These are phyloP conservation scores for Aphelinus certus DNA, from an alignment of 1,140 invertebrate species.

Conservation along the genomic window DNA sequence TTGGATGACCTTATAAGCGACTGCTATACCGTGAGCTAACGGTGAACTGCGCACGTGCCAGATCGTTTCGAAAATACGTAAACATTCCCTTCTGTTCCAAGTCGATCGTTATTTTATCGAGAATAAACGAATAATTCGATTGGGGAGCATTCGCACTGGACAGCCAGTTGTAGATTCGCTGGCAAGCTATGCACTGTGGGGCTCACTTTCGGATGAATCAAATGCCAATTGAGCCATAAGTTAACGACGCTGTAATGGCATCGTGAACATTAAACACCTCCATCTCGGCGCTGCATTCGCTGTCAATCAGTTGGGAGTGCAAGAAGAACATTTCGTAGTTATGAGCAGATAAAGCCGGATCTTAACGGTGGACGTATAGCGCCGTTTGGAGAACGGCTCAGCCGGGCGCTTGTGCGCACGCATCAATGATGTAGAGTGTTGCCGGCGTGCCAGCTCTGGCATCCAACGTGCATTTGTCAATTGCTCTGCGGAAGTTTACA, in stretches of 20 bases:
- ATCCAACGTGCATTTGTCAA: slow-evolving; percentile 54
- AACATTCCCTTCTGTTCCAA: too few relatives aligned
- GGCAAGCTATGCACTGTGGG: too few relatives aligned
- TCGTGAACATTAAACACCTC: neutral
- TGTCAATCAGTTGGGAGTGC: slow-evolving; percentile 5
- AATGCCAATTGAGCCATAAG: too few relatives aligned
- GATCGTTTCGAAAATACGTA: too few relatives aligned
- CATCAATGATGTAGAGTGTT: slow-evolving; percentile 64
- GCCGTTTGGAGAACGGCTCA: slow-evolving; percentile 59
- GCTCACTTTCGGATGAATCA: too few relatives aligned
- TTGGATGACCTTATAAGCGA: too few relatives aligned
- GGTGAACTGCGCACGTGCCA: too few relatives aligned
- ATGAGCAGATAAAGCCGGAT: slow-evolving; percentile 63
- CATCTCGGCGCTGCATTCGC: neutral
- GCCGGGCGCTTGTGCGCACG: slow-evolving; percentile 27
- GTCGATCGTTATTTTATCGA: too few relatives aligned
- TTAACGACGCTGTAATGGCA: slow-evolving; percentile 2
- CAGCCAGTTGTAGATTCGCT: too few relatives aligned
- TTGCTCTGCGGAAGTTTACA: slow-evolving; percentile 61
- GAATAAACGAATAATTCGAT: too few relatives aligned
- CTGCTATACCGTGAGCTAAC: too few relatives aligned
- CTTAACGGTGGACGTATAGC: slow-evolving; percentile 56
- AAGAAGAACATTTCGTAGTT: slow-evolving; percentile 61
- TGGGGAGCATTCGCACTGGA: too few relatives aligned
- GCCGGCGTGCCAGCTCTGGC: slow-evolving; percentile 50